Base-by-base conservation (phyloP, 2,888 invertebrate species). In the Tachina fera region DNA sequence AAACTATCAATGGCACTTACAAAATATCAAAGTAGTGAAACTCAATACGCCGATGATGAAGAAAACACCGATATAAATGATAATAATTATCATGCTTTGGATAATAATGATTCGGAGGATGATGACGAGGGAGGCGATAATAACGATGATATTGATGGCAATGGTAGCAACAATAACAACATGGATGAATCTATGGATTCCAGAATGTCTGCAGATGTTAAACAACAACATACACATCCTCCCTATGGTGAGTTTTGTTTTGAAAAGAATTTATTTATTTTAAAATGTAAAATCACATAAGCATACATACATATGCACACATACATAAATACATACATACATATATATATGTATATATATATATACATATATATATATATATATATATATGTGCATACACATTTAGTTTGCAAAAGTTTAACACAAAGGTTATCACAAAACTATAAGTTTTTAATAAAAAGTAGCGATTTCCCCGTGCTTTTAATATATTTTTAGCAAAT, bases 1-100 rank as follows among this genome's bases (percentile, higher is more conserved):
- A 84, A 86, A 79, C 76, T 76, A 77, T 81, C 81, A 61, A 80
- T 84, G 84, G 77, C 83, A 53, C 84, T 84, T 45, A 87, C 86
- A 65, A 87, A 87, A 84, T 87, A 78, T 70, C 83, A 81, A 81
- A 87, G 86, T 75, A 63, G 77, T 47, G 86, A 87, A 81, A 78
- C 70, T 51, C 80, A 81, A 84, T 87, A 83, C 45, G 83, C 83
- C 81, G 86, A 87, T 71, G 86, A 87, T 67, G 86, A 84, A 80
- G 86, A 87, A 71, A 84, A 87, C 39, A 51, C 68, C 13, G 74
- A 77, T 56, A 47, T 53, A 9, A 83, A 79, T 74, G 86, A 87
- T 70, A 83, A 83, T 77, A 81, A 84, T 80, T 87, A 81, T 75
- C 83, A 87, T 87, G 56, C 81, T 3, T 16, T 81, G 4, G 86